phyloP scores from a whole-genome alignment of 2,888 invertebrate genomes.

The Troides helena region DNA sequence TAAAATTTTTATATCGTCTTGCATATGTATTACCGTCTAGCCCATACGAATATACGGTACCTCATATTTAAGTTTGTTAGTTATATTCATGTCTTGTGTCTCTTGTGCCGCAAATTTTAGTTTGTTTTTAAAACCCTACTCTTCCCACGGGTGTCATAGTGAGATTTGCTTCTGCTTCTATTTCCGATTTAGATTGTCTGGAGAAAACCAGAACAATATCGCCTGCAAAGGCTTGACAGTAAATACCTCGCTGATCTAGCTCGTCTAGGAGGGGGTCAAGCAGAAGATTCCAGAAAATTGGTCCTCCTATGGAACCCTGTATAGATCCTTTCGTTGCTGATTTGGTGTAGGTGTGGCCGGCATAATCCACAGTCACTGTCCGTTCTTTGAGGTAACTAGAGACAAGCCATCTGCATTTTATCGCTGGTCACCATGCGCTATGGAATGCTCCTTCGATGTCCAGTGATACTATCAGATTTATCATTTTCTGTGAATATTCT shows the following conservation, averaged over 20 bases:
- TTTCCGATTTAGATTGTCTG: background rate
- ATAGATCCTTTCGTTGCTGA: constrained; percentile 24
- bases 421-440: background rate
- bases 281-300: constrained; percentile 29
- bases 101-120: constrained; percentile 3
- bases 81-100: background rate
- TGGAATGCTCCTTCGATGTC: too few relatives aligned
- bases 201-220: constrained; percentile 7
- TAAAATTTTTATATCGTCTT: background rate
- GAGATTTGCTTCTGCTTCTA: background rate
- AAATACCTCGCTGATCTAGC: background rate
- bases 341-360: background rate
- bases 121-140: constrained; percentile 2
- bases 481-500: too few relatives aligned
- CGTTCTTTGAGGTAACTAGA: constrained; percentile 15
- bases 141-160: background rate
- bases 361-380: background rate
- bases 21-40: background rate
- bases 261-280: constrained; percentile 17
- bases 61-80: background rate
- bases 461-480: too few relatives aligned
- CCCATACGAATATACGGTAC: background rate
- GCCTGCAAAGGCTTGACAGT: constrained; percentile 4
- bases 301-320: constrained; percentile 28
- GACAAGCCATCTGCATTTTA: constrained; percentile 2